Percentiles rank a stretch among this genome's conserved stretches.
Conservation (phyloP, 2,888 invertebrate genomes). For the Brachylomia viminalis region DNA sequence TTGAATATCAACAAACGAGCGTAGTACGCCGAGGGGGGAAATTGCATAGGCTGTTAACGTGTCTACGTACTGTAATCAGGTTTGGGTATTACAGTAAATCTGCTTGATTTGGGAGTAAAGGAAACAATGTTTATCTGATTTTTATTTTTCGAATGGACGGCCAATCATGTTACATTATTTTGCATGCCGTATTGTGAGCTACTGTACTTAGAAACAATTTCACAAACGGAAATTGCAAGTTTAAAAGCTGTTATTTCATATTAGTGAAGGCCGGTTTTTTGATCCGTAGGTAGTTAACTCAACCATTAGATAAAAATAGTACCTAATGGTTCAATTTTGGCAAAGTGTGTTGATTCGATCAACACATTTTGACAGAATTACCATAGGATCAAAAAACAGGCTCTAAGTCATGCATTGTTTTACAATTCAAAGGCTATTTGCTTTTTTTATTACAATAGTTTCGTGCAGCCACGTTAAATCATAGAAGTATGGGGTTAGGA, state of each 20-base stretch:
- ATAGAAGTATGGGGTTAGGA: neutral
- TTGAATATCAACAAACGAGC: constrained; percentile 64
- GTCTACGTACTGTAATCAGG: constrained; percentile 59
- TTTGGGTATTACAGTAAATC: constrained; percentile 56
- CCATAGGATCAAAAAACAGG: no score
- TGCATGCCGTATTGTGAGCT: constrained; percentile 5
- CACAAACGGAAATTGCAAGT: constrained; percentile 11
- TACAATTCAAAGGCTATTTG: neutral
- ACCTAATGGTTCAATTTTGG: no score
- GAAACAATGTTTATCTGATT: constrained; percentile 46
- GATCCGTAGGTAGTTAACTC: no score
- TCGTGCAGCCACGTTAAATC: neutral
- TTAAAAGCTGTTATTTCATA: constrained; percentile 10
- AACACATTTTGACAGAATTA: no score
- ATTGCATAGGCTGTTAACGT: constrained; percentile 57
- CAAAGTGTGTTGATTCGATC: no score
- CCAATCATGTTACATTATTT: constrained; percentile 27
- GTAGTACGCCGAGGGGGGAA: constrained; percentile 47
- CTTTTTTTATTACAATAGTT: neutral
- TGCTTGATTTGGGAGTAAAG: constrained; percentile 52
- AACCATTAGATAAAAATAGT: no score
- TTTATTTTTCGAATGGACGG: constrained; percentile 43
- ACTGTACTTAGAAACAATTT: constrained; percentile 21
- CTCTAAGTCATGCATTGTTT: neutral
- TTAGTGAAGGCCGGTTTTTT: no score